Conservation (phyloP, 2,888 invertebrate genomes). For the Drosophila recens region DNA sequence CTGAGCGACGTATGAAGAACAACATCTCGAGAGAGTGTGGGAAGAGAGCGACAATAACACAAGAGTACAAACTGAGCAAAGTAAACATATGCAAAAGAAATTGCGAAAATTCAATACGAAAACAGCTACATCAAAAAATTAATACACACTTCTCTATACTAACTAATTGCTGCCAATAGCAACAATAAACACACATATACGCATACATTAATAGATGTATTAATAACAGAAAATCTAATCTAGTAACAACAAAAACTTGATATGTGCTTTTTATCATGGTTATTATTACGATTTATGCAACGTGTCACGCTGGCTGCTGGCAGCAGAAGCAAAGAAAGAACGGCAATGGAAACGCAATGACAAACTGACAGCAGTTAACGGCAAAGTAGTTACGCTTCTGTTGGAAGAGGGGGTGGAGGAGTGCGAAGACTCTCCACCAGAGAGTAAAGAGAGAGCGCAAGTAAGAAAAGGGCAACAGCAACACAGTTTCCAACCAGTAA, state of each 20-base stretch:
- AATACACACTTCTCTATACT: constrained; percentile 21
- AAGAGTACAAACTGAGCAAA: constrained; percentile 34
- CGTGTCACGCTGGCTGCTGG: constrained; percentile 73
- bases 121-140: constrained; percentile 15
- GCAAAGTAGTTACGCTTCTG: constrained; percentile 63
- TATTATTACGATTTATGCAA: constrained; percentile 79
- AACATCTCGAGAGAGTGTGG: constrained; percentile 14
- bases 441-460: constrained; percentile 33
- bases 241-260: constrained; percentile 29
- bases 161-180: constrained; percentile 30
- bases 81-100: constrained; percentile 64
- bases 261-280: constrained; percentile 61
- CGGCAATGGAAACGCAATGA: constrained; percentile 67
- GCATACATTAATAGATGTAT: constrained; percentile 4
- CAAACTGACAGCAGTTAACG: constrained; percentile 74
- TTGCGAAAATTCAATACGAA: constrained; percentile 58
- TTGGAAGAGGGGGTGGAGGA: constrained; percentile 15
- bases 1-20: constrained; percentile 35
- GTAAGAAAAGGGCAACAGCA: constrained; percentile 56
- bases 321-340: constrained; percentile 47
- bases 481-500: constrained; percentile 24
- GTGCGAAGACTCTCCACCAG: constrained; percentile 25
- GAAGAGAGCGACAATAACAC: constrained; percentile 34
- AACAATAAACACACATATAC: constrained; percentile 43
- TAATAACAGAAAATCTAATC: constrained; percentile 56